Base-by-base conservation (phyloP, 1,140 invertebrate species). In the Procambarus virginalis region DNA sequence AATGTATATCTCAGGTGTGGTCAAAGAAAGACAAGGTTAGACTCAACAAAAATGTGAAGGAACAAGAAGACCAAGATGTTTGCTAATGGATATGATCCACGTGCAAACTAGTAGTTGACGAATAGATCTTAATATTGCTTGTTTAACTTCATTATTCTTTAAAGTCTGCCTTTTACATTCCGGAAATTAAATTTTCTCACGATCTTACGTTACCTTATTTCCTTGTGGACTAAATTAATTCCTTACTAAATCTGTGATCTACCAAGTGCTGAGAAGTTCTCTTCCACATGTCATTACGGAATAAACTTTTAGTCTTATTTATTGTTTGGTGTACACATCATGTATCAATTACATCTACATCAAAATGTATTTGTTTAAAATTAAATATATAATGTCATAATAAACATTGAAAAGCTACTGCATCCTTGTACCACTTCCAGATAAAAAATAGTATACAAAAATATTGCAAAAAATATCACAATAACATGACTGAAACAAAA, bases 171-270 rank as follows among this genome's bases (percentile, higher is more conserved):
- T 87, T 34, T 81, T 80, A 87, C 86, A 87, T 87, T 87, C 86
- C 86, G 76, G 77, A 87, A 86, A 70, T 68, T 49, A 80, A 80
- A 80, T 73, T 64, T 73, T 73, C 68, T 81, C 75, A 48, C 70
- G 60, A 84, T 70, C 78, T 84, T 81, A n/a, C 79, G 51, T 84
- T 68, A 64, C 45, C 73, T 89, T 60, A 70, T 89, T 89, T 84
- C 73, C 75, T 64, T 84, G 51, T 84, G 64, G 45, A 60, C 82
- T 79, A 89, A 89, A 89, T 89, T 89, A 51, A 75, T 82, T 88
- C 86, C 88, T 89, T 84, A 89, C 88, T 89, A 89, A 89, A 89
- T 89, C 88, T 89, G 88, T 89, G 88, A 89, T 89, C 81, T 89
- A 84, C 80, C 81, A 89, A 89, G 88, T 89, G 88, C 88, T 89